phyloP scores from a whole-genome alignment of 2,888 invertebrate species.

The Eulithis testata region DNA sequence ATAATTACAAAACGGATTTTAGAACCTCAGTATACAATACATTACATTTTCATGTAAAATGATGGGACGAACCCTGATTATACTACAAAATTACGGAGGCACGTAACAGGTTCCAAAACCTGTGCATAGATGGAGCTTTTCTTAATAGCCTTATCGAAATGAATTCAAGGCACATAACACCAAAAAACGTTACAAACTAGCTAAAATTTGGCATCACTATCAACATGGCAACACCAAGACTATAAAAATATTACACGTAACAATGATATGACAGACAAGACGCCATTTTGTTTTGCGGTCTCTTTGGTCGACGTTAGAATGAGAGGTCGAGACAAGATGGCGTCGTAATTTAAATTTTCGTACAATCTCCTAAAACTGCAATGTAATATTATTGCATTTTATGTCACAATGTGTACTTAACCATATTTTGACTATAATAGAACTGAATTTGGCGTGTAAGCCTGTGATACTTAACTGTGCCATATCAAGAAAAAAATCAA shows the following conservation, averaged over 20 bases:
- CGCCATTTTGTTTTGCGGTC: conserved; percentile 10
- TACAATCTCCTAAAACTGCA: too few relatives aligned
- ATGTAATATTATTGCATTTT: too few relatives aligned
- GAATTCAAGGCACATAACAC: conserved; percentile 56
- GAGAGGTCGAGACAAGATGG: background rate
- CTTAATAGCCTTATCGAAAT: background rate
- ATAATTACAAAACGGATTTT: too few relatives aligned
- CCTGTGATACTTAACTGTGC: too few relatives aligned
- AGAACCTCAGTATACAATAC: too few relatives aligned
- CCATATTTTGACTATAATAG: too few relatives aligned
- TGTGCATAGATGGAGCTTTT: background rate
- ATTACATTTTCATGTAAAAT: too few relatives aligned
- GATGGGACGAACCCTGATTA: too few relatives aligned
- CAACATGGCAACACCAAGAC: conserved; percentile 65
- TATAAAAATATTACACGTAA: conserved; percentile 4
- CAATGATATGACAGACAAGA: background rate
- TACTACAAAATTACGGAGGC: background rate
- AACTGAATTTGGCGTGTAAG: too few relatives aligned
- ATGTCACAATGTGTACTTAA: too few relatives aligned
- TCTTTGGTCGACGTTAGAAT: background rate
- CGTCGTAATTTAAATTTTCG: too few relatives aligned
- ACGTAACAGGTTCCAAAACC: background rate
- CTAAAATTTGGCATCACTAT: conserved; percentile 66
- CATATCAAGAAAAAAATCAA: too few relatives aligned
- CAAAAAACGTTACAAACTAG: conserved; percentile 55